Evolutionary conservation across 1,140 invertebrate genomes (phyloP), one percentile per base, ranked within the genome.

Genomic region (Teleogryllus occipitalis): DNA sequence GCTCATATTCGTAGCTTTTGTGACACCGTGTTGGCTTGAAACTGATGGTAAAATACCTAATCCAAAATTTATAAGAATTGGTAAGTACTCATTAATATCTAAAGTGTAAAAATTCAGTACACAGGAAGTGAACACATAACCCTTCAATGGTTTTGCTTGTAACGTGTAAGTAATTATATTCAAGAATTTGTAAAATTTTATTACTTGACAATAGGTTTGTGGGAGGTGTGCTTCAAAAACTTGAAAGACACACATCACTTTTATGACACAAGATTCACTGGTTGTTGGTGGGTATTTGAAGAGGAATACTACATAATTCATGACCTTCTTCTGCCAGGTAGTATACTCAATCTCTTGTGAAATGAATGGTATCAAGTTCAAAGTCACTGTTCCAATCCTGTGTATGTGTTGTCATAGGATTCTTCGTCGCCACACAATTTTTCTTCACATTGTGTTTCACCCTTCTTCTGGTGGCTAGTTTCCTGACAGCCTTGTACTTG

Each of bases 221-320:
- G 96, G 96, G 91, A 96, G 85, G 95, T 96, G 0, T 98, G 96
- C 85, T 96, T 98, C 81, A 89, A 92, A 82, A 89, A 92, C 48
- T 96, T 97, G 85, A 89, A 92, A 86, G 95, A 97, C 83, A 90
- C 92, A 12, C 88, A 90, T 81, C 94, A 96, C 84, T 90, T 92
- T 82, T 95, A 94, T 83, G 95, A 97, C 81, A 92, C 90, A 7
- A 86, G 88, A 77, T 96, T 96, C 83, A 89, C 87, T 49, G 93
- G 93, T 0, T 98, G 96, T 84, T 95, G 95, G 92, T 97, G 95
- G 95, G 92, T 97, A 46, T 95, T 97, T 83, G 93, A 96, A 87
- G 95, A 97, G 86, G 96, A 97, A 87, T 96, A 95, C 84, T 96
- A 96, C 83, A 96, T 96, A 80, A 94, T 96, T 81, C 92, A 94